These are phyloP conservation scores for Drosophila murphyi DNA, from an alignment of 1,140 invertebrate genomes.

Conservation along the genomic window DNA sequence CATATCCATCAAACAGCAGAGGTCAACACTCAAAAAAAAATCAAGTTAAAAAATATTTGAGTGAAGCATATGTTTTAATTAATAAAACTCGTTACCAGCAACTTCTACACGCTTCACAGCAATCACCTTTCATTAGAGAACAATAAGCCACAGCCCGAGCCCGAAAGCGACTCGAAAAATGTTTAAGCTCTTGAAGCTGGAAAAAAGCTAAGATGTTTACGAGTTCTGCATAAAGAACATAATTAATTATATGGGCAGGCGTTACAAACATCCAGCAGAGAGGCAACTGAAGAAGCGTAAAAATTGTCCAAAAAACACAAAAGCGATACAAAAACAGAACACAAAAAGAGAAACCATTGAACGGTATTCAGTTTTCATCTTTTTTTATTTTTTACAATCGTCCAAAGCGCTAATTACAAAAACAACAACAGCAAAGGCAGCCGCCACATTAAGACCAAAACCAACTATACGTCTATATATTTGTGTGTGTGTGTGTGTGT, in stretches of 20 bases:
- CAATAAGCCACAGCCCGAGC: slow-evolving; percentile 2
- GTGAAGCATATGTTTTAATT: slow-evolving; percentile 55
- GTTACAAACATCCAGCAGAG: slow-evolving; percentile 47
- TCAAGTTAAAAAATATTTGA: background rate
- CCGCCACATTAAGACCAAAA: slow-evolving; percentile 18
- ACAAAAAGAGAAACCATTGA: slow-evolving; percentile 49
- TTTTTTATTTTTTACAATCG: slow-evolving; percentile 32
- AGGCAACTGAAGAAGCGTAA: slow-evolving; percentile 50
- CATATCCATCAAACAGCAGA: slow-evolving; percentile 13
- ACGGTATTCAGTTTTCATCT: slow-evolving; percentile 34
- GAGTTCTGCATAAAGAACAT: slow-evolving; percentile 55
- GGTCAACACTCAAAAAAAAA: slow-evolving; percentile 20
- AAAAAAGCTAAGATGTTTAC: slow-evolving; percentile 7
- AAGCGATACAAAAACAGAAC: slow-evolving; percentile 22
- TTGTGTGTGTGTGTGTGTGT: background rate
- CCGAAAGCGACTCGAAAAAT: slow-evolving; percentile 7
- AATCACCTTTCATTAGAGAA: slow-evolving; percentile 57
- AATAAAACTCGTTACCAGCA: slow-evolving; percentile 68
- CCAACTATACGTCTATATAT: slow-evolving; percentile 2
- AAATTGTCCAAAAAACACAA: slow-evolving; percentile 15
- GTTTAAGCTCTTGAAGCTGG: slow-evolving; percentile 18
- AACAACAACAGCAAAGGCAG: slow-evolving; percentile 37
- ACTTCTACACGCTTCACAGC: slow-evolving; percentile 48
- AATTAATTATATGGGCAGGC: slow-evolving; percentile 72
- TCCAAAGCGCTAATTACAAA: slow-evolving; percentile 50